Base-by-base conservation (phyloP, 2,888 invertebrate genomes). In the Archips crataeganus region DNA sequence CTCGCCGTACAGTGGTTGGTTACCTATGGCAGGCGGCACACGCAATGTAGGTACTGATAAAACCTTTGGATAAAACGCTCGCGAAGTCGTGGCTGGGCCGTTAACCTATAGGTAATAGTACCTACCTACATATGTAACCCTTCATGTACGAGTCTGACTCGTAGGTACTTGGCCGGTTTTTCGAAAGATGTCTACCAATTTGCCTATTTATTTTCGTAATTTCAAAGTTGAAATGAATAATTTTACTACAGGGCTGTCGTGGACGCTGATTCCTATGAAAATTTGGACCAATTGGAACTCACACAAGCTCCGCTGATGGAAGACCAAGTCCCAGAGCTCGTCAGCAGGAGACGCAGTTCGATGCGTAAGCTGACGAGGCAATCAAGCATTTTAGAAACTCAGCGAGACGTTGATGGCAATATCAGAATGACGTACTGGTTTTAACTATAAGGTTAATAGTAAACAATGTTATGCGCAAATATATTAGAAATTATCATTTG, bases 371-470 rank as follows among this genome's bases (percentile, higher is more conserved):
- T 98, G 49, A 96, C 96, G 10, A 95, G 97, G 9, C 98, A 98
- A 88, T 95, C 96, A 70, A 98, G 98, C 88, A 95, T 96, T 11
- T 96, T 98, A 95, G 98, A 98, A 81, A 98, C 98, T 0, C 98
- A 98, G 77, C 95, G 96, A 75, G 96, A 97, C 80, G 94, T 96
- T 1, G 97, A 97, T 82, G 98, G 98, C 13, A 96, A 96, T 67
- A 97, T 98, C 89, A 97, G 96, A 87, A 96, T 98, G 95, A 97
- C 98, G 0, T 98, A 98, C 88, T 98, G 98, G 98, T 98, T 98
- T 91, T 98, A 95, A 49, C 36, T 63, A 5, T 54, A 54, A 49
- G 13, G 2, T 49, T 49, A 49, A 3, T 49, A n/a, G 42, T 42
- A 23, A 63, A 45, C 34, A 51, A 70, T 3, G 42, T n/a, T 54